These are phyloP conservation scores for Coracopsis vasa DNA, from an alignment of 2,113 vertebrate species.

Conservation along the genomic window DNA sequence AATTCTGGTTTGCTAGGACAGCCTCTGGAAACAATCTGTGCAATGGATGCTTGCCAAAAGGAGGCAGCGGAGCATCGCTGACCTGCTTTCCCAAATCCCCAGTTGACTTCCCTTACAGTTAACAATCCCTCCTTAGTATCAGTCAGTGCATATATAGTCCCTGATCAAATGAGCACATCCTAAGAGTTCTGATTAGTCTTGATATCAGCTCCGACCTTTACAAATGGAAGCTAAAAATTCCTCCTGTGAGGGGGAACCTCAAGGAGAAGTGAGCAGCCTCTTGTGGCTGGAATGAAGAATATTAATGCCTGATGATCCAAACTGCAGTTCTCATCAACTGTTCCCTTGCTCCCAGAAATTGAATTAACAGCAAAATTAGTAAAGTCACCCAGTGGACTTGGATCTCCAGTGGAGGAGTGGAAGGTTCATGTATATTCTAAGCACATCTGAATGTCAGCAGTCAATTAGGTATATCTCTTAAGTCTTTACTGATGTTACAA, in stretches of 20 bases:
- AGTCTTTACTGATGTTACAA: background rate
- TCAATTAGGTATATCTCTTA: background rate
- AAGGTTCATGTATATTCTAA: background rate
- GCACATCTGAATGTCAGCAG: background rate
- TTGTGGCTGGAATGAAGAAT: background rate
- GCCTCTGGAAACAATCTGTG: background rate
- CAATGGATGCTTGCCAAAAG: background rate
- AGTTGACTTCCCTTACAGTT: background rate
- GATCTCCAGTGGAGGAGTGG: background rate
- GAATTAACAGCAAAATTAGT: conserved; percentile 8
- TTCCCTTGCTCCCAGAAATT: background rate
- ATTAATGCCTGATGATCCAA: background rate
- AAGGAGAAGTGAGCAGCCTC: background rate
- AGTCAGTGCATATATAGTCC: background rate
- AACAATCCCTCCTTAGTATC: background rate
- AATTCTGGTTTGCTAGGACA: background rate
- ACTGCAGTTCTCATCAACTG: background rate
- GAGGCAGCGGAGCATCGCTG: background rate
- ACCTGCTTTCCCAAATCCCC: background rate
- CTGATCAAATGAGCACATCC: background rate
- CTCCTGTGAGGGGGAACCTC: background rate
- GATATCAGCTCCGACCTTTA: background rate
- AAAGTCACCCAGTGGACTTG: background rate
- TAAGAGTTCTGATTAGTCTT: background rate
- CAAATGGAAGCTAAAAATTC: background rate